Percentiles rank a stretch among this genome's conserved stretches.
phyloP scores from a whole-genome alignment of 1,140 invertebrate species.

The Acromyrmex heyeri region DNA sequence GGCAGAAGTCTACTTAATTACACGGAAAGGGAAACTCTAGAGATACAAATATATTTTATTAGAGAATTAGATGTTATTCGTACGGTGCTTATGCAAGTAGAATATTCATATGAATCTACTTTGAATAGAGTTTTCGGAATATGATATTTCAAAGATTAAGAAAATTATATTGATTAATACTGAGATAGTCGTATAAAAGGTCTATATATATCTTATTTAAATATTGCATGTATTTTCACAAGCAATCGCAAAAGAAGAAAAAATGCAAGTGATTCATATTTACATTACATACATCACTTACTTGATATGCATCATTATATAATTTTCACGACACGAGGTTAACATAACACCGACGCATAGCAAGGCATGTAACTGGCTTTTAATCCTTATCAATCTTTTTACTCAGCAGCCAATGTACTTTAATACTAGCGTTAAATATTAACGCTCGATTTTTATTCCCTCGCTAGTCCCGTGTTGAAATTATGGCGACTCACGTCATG shows the following conservation, averaged over 20 bases:
- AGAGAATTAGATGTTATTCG: background rate
- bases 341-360: background rate
- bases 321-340: background rate
- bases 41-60: background rate
- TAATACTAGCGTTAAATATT: constrained; percentile 66
- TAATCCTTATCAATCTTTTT: constrained; percentile 29
- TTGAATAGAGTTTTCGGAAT: background rate
- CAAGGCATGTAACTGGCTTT: constrained; percentile 31
- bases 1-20: constrained; percentile 21
- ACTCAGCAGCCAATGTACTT: constrained; percentile 55
- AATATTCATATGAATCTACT: background rate
- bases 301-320: too few relatives aligned
- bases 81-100: background rate
- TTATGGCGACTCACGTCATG: constrained; percentile 63
- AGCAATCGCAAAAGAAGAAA: background rate
- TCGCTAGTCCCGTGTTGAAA: constrained; percentile 24
- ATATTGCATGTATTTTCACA: background rate
- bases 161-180: background rate
- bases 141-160: background rate
- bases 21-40: background rate
- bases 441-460: constrained; percentile 23
- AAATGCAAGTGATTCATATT: background rate
- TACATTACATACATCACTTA: too few relatives aligned
- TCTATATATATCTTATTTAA: background rate
- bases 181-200: background rate